phyloP scores from a whole-genome alignment of 2,113 vertebrate species.

The Leucopsar rothschildi region DNA sequence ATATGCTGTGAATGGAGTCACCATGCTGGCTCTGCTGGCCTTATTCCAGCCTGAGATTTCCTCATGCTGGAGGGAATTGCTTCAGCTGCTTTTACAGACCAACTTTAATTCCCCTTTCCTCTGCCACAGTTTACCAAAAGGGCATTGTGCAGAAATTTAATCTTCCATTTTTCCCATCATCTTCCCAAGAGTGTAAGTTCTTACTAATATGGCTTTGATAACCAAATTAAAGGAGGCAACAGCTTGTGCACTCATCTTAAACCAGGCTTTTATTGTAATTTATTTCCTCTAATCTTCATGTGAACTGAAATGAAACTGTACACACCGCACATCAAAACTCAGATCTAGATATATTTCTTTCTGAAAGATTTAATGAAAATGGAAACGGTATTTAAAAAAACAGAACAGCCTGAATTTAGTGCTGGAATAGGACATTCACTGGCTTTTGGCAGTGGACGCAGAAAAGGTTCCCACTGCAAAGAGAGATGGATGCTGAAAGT shows the following conservation, averaged over 20 bases:
- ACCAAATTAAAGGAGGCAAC: neutral
- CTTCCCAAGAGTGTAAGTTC: neutral
- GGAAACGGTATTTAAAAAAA: neutral
- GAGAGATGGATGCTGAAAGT: neutral
- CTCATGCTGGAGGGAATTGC: neutral
- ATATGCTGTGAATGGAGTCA: constrained; percentile 31
- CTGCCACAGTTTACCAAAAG: neutral
- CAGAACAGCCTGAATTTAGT: neutral
- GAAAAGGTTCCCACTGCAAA: neutral
- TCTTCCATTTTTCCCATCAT: neutral
- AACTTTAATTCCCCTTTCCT: neutral
- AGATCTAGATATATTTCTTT: neutral
- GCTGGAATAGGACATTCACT: neutral
- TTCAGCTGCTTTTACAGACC: constrained; percentile 28
- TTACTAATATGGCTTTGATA: neutral
- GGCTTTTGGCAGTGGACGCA: neutral
- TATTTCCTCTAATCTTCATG: neutral
- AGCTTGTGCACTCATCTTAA: neutral
- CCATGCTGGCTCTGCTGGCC: neutral
- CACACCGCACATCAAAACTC: neutral
- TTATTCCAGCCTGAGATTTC: constrained; percentile 31
- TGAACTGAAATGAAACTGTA: neutral
- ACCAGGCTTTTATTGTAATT: neutral
- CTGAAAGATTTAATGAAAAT: neutral
- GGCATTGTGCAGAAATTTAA: neutral